These are phyloP conservation scores for Pseudochaenichthys georgianus DNA, from an alignment of 2,797 vertebrate species.

Conservation along the genomic window DNA sequence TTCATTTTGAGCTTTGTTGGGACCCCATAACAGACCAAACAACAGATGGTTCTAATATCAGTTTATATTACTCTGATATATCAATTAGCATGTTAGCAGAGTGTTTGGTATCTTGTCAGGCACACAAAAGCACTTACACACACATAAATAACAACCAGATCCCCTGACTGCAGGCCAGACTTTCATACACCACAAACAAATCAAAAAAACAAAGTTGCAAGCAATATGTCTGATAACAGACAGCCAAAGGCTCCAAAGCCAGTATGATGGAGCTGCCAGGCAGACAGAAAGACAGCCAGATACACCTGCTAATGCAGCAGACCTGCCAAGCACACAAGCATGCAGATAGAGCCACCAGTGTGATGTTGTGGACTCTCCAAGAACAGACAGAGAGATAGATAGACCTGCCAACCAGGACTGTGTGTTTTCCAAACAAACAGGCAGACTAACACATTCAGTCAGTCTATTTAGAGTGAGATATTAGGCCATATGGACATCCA, in stretches of 20 bases:
- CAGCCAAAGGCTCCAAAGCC: constrained; percentile 44
- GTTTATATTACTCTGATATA: constrained; percentile 52
- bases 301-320: constrained; percentile 66
- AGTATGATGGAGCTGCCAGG: constrained; percentile 56
- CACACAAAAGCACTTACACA: constrained; percentile 32
- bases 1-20: constrained; percentile 25
- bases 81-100: constrained; percentile 58
- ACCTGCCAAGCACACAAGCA: constrained; percentile 61
- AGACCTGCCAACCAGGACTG: constrained; percentile 51
- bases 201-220: constrained; percentile 59
- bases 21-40: constrained; percentile 32
- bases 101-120: constrained; percentile 55
- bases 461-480: constrained; percentile 52
- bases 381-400: constrained; percentile 53
- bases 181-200: constrained; percentile 50
- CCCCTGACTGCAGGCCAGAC: constrained; percentile 44
- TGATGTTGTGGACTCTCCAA: constrained; percentile 58
- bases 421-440: constrained; percentile 48
- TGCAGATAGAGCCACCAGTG: constrained; percentile 57
- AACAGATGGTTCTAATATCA: constrained; percentile 55
- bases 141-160: constrained; percentile 43
- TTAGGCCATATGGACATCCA: constrained; percentile 30
- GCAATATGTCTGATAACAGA: constrained; percentile 60
- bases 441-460: constrained; percentile 54
- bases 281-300: constrained; percentile 67